Evolutionary conservation across 2,888 invertebrate genomes (phyloP), one percentile per base, ranked within the genome.

Genomic region (Aphidius colemani): DNA sequence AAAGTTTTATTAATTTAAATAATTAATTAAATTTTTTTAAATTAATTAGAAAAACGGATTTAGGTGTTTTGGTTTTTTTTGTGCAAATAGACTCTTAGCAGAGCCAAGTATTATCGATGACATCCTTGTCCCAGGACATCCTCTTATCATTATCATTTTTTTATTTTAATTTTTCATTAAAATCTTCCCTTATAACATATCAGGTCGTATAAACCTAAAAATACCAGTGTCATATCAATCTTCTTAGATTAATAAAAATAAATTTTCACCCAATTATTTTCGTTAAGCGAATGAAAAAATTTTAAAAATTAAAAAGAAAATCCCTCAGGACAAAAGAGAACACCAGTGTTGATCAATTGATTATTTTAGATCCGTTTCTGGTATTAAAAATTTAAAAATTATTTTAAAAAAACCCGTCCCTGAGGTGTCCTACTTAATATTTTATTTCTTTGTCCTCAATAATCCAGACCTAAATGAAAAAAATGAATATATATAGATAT

Each of bases 161-260:
- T 30, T 30, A 3, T 39, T 46, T 46, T 13, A 3, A 44, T 10
- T 30, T 45, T 7, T 30, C 53, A 11, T 53, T n/a, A 13, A 6
- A 53, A 40, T 13, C n/a, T n/a, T 7, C 41, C 43, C 11, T 43
- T 53, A 59, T 74, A 75, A 81, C 81, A 82, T 82, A 82, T 82
- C 81, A 80, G 75, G 72, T 78, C 74, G 75, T 81, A 79, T 77
- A 71, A 72, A 78, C 75, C 76, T 76, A 73, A 71, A 74, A 69
- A 70, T 67, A 66, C 70, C 71, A 72, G 69, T 76, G 76, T 77
- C 81, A 81, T 82, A 81, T 82, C 81, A 81, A 77, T 80, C 77
- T 81, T 75, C 76, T 73, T 75, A 69, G 70, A 66, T 64, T 68
- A 63, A 66, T 64, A 57, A 63, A 64, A 68, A 18, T 30, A 56